Evolutionary conservation across 2,113 vertebrate species (phyloP).

Genomic region (Passer montanus): DNA sequence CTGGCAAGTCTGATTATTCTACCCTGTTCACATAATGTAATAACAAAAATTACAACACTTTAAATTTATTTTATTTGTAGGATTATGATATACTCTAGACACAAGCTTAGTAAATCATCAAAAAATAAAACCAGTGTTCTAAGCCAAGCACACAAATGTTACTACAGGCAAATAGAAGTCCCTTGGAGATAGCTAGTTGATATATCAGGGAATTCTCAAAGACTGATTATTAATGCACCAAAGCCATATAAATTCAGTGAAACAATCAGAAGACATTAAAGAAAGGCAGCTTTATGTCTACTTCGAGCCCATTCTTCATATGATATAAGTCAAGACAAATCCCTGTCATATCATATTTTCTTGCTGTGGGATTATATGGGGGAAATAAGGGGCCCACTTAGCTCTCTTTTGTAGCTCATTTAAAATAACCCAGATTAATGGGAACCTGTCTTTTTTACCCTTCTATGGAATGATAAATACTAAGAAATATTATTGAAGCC

Average conservation of each 20-base stretch:
- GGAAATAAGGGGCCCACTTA: not conserved
- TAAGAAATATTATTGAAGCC: slow-evolving; percentile 11
- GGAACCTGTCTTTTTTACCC: not conserved
- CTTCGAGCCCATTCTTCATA: not conserved
- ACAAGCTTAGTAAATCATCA: not conserved
- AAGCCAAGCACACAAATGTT: not conserved
- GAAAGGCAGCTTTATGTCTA: slow-evolving; percentile 24
- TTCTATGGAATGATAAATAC: slow-evolving; percentile 16
- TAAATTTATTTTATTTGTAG: not conserved
- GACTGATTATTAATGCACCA: slow-evolving; percentile 9
- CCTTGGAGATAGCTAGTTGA: not conserved
- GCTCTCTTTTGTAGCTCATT: slow-evolving; percentile 5
- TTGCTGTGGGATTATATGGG: not conserved
- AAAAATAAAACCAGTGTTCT: not conserved
- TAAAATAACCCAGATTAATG: slow-evolving; percentile 46
- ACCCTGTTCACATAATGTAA: not conserved
- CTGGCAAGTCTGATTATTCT: not conserved
- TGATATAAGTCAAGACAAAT: not conserved
- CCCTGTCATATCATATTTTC: not conserved
- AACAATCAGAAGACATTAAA: slow-evolving; percentile 28
- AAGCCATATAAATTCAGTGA: slow-evolving; percentile 20
- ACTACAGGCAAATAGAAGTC: not conserved
- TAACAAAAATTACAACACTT: not conserved
- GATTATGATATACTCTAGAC: not conserved
- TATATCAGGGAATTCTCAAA: slow-evolving; percentile 9